Conservation (phyloP, 2,113 vertebrate species). For the Nansenia antarctica region DNA sequence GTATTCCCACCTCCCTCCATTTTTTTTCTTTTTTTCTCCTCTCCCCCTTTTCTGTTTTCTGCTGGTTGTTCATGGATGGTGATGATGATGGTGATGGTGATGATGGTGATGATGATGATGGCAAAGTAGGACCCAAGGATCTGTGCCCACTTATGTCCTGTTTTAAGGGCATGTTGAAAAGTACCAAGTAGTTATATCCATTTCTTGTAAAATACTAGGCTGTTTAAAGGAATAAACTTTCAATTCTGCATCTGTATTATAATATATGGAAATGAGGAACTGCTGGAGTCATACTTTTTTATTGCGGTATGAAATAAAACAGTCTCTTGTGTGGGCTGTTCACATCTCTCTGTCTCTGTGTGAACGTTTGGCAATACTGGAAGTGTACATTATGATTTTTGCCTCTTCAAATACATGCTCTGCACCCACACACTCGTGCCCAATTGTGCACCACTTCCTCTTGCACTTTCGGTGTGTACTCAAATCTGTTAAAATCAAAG, state of each 20-base stretch:
- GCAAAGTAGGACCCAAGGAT: conserved; percentile 70
- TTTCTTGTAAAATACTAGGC: conserved; percentile 85
- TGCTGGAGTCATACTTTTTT: conserved; percentile 78
- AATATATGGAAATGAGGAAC: conserved; percentile 77
- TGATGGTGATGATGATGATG: too few relatives aligned
- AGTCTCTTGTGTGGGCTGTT: conserved; percentile 72
- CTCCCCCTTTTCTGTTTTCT: conserved; percentile 41
- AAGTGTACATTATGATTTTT: background rate
- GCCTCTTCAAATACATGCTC: background rate
- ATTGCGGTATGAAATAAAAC: conserved; percentile 73
- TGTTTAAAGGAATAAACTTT: conserved; percentile 84
- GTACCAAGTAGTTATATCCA: conserved; percentile 80
- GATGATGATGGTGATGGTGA: too few relatives aligned
- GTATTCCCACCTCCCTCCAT: conserved; percentile 20
- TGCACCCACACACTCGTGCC: too few relatives aligned
- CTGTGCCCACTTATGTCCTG: conserved; percentile 77
- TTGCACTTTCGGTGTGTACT: too few relatives aligned
- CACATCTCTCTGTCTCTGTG: conserved; percentile 50
- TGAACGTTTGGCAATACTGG: background rate
- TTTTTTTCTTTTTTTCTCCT: background rate
- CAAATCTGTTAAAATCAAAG: too few relatives aligned
- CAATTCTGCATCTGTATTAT: conserved; percentile 85
- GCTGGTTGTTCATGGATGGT: conserved; percentile 70
- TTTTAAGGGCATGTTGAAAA: conserved; percentile 83
- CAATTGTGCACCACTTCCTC: too few relatives aligned